Conservation (phyloP, 2,888 invertebrate genomes). For the Adelognathus sp. region DNA sequence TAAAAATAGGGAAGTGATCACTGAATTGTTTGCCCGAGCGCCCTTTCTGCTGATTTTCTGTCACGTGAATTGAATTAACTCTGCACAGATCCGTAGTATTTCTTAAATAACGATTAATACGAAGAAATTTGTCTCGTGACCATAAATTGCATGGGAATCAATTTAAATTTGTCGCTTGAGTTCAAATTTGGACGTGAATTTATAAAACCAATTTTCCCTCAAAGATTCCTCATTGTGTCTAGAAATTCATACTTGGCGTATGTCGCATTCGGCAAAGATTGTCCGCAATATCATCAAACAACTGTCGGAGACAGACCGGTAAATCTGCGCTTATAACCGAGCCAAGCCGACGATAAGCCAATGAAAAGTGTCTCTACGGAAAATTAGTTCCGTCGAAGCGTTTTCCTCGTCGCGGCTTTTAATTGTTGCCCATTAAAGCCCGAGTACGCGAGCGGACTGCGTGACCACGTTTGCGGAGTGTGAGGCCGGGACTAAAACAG, state of each 20-base stretch:
- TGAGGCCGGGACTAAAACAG: constrained; percentile 10
- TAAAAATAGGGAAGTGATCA: no score
- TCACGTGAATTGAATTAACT: no score
- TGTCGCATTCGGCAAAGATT: neutral
- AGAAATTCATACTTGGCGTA: neutral
- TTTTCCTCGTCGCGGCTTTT: constrained; percentile 66
- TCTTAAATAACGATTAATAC: no score
- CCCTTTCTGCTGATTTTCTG: neutral
- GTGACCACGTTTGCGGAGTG: neutral
- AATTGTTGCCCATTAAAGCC: constrained; percentile 77
- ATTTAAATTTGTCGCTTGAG: no score
- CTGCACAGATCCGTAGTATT: no score
- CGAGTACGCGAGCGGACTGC: constrained; percentile 35
- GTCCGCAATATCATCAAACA: neutral
- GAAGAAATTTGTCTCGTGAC: no score
- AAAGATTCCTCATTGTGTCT: neutral
- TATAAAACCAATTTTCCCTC: neutral
- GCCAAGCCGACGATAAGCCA: constrained; percentile 50
- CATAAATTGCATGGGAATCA: no score
- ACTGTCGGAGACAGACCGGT: neutral
- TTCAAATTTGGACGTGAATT: neutral
- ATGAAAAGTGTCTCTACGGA: constrained; percentile 69
- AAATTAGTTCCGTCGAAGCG: constrained; percentile 73
- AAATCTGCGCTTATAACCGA: constrained; percentile 21
- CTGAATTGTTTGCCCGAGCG: no score